Percentiles rank a stretch among this genome's conserved stretches.
Conservation (phyloP, 2,888 invertebrate genomes). For the Lottia scabra region DNA sequence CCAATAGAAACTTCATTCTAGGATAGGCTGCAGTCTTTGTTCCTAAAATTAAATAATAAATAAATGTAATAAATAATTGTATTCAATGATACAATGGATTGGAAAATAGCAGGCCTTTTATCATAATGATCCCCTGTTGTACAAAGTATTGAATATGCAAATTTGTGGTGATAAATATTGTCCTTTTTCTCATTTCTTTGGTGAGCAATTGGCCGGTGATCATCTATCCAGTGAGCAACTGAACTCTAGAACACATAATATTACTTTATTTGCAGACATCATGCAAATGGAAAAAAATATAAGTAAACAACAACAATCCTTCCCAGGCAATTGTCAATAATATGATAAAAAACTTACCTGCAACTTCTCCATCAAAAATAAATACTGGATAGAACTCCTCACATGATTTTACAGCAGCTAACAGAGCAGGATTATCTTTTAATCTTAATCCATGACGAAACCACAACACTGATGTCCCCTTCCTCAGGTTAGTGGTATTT, state of each 20-base stretch:
- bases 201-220: too few relatives aligned
- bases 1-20: slow-evolving; percentile 78
- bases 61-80: not conserved
- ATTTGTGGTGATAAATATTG: too few relatives aligned
- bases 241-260: too few relatives aligned
- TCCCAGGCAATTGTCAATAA: not conserved
- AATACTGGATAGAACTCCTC: slow-evolving; percentile 75
- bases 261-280: too few relatives aligned
- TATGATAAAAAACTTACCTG: too few relatives aligned
- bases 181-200: too few relatives aligned
- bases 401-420: slow-evolving; percentile 71
- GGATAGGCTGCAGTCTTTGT: slow-evolving; percentile 67
- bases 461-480: slow-evolving; percentile 73
- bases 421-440: slow-evolving; percentile 79
- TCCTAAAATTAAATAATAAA: slow-evolving; percentile 32
- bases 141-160: too few relatives aligned
- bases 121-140: too few relatives aligned
- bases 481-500: not conserved
- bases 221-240: too few relatives aligned
- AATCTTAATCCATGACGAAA: slow-evolving; percentile 79
- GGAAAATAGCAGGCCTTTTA: too few relatives aligned
- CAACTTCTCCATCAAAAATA: slow-evolving; percentile 82
- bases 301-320: too few relatives aligned
- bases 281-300: not conserved
- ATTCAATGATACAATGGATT: too few relatives aligned